Evolutionary conservation across 2,797 vertebrate genomes (phyloP).

Genomic region (Cirrhinus molitorella): DNA sequence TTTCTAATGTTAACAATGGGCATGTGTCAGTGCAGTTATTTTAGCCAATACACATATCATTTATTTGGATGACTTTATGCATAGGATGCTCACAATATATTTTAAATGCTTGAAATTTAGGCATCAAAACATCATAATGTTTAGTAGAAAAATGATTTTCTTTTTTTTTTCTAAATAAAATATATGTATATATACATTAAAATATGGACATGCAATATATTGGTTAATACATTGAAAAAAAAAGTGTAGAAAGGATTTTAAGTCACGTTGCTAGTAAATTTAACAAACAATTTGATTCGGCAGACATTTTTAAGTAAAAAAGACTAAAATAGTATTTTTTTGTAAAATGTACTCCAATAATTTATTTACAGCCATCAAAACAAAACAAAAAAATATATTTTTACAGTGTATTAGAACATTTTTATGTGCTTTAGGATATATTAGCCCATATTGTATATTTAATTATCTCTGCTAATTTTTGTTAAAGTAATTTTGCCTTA

Average conservation of each 20-base stretch:
- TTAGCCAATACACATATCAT: background rate
- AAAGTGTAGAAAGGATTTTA: too few species aligned
- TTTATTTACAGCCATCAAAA: background rate
- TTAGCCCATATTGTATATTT: background rate
- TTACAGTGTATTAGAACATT: background rate
- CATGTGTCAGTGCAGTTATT: background rate
- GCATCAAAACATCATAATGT: background rate
- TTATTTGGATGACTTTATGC: background rate
- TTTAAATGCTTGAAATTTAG: background rate
- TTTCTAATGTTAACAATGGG: slow-evolving; percentile 15
- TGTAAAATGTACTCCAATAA: background rate
- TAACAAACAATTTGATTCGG: too few species aligned
- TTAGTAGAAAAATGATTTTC: background rate
- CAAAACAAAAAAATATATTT: background rate
- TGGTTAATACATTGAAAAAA: background rate
- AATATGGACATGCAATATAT: background rate
- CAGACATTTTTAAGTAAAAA: too few species aligned
- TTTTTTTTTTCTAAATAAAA: background rate
- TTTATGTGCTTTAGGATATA: background rate
- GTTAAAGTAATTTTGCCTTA: too few species aligned
- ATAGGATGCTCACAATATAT: background rate
- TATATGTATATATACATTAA: background rate
- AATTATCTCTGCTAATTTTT: background rate
- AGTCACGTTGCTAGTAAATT: too few species aligned
- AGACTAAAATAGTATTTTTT: too few species aligned